Evolutionary conservation across 2,113 vertebrate species (phyloP).

Genomic region (Siphamia tubifer): DNA sequence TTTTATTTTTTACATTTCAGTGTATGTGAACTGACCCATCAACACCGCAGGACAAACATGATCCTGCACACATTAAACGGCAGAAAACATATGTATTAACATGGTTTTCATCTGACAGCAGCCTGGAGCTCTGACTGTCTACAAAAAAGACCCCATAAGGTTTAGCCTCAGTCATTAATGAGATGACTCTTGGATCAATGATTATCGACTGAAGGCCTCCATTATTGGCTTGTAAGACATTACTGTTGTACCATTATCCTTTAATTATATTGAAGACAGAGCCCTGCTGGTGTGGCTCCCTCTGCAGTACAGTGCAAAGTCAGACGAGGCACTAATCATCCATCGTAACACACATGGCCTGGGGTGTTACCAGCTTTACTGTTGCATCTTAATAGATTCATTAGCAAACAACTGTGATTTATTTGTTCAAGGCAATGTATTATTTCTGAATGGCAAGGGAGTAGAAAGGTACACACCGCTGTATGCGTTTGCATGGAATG

Average conservation of each 20-base stretch:
- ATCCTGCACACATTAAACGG: neutral
- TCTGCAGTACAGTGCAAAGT: slow-evolving; percentile 25
- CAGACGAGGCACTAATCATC: slow-evolving; percentile 29
- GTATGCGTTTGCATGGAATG: neutral
- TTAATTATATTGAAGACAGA: slow-evolving; percentile 65
- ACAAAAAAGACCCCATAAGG: slow-evolving; percentile 26
- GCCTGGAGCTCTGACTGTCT: slow-evolving; percentile 14
- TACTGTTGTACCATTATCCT: slow-evolving; percentile 68
- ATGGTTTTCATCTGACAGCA: slow-evolving; percentile 3
- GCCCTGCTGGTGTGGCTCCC: neutral
- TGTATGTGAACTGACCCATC: neutral
- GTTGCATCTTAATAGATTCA: slow-evolving; percentile 43
- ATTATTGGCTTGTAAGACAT: slow-evolving; percentile 77
- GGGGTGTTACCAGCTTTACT: slow-evolving; percentile 23
- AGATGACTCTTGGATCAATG: slow-evolving; percentile 68
- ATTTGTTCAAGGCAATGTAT: slow-evolving; percentile 18
- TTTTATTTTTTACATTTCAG: too few species aligned
- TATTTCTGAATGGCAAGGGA: neutral
- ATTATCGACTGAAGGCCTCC: slow-evolving; percentile 57
- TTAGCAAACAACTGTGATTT: slow-evolving; percentile 34
- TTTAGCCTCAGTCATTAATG: slow-evolving; percentile 59
- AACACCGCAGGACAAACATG: neutral
- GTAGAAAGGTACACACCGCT: neutral
- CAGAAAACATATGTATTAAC: neutral
- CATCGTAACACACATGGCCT: slow-evolving; percentile 11